phyloP scores from a whole-genome alignment of 37 sponge, comb jelly and placozoan genomes.

The Chondrosia reniformis region DNA sequence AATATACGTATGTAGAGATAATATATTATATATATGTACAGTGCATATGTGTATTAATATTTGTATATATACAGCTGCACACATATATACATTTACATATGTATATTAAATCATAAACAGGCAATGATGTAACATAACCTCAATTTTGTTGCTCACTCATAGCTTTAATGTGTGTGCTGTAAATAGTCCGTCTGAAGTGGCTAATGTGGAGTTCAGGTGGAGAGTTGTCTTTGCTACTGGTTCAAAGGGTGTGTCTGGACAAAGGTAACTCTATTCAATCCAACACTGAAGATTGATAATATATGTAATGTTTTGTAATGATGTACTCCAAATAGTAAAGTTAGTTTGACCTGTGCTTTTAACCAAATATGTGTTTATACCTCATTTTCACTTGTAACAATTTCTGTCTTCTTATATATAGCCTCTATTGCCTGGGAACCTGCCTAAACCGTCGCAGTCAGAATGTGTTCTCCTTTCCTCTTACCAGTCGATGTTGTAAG shows the following conservation, averaged over 20 bases:
- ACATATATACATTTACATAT: neutral
- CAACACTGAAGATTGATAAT: too few species aligned
- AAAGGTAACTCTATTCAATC: neutral
- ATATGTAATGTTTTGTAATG: too few species aligned
- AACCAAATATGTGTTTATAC: too few species aligned
- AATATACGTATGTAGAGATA: too few species aligned
- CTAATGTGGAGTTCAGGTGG: neutral
- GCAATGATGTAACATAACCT: neutral
- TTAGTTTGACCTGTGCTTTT: too few species aligned
- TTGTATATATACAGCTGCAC: neutral
- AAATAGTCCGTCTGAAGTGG: neutral
- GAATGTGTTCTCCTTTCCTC: neutral
- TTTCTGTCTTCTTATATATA: neutral
- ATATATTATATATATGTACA: too few species aligned
- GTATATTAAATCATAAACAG: neutral
- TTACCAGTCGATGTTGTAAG: neutral
- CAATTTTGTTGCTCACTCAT: neutral
- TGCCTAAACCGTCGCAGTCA: neutral
- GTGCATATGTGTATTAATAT: too few species aligned
- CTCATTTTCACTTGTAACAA: neutral
- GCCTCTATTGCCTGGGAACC: neutral
- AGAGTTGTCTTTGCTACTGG: neutral
- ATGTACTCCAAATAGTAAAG: too few species aligned
- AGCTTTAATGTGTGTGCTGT: neutral
- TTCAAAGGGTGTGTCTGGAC: neutral